Evolutionary conservation across 2,797 vertebrate species (phyloP), one percentile per base, ranked within the genome.

Genomic region (Notolabrus celidotus): DNA sequence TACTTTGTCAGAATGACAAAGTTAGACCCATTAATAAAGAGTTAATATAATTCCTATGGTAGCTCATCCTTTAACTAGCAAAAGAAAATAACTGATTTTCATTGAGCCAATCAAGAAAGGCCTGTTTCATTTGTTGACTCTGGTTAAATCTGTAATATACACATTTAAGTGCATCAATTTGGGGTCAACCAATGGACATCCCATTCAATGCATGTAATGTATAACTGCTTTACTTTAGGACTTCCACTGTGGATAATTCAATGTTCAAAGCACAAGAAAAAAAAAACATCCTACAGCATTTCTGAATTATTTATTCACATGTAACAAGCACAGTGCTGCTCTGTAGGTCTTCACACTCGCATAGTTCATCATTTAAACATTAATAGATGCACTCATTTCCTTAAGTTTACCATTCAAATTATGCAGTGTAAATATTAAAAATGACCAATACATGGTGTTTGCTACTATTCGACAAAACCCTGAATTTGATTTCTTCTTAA

Each of bases 341-440:
- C 71, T 55, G 71, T 49, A 59, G 47, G 76, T 70, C 46, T 68
- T 80, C 51, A 80, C 67, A 52, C 53, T 79, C 47, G 22, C n/a
- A 68, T 63, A 41, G 82, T 91, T 79, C 65, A 89, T 86, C 67
- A 83, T 88, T 88, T 59, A 90, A 81, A 81, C 25, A 11, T 39
- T 82, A 80, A 86, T 86, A 83, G 39, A 81, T 78, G 42, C 34
- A 46, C 45, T 69, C 23, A 41, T 71, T 77, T 14, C 39, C 23
- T 63, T 46, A 74, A 57, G 20, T 66, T n/a, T 60, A 49, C 10
- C 17, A 7, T 20, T 77, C 55, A 33, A 69, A 71, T 0, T 0
- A 41, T 45, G 2, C 15, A 23, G 7, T 34, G 45, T 54, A 2
- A 20, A 29, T 56, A 27, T 27, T n/a, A 47, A 54, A 59, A 45